These are phyloP conservation scores for Cinclus cinclus DNA, from an alignment of 2,113 vertebrate species.

Conservation along the genomic window DNA sequence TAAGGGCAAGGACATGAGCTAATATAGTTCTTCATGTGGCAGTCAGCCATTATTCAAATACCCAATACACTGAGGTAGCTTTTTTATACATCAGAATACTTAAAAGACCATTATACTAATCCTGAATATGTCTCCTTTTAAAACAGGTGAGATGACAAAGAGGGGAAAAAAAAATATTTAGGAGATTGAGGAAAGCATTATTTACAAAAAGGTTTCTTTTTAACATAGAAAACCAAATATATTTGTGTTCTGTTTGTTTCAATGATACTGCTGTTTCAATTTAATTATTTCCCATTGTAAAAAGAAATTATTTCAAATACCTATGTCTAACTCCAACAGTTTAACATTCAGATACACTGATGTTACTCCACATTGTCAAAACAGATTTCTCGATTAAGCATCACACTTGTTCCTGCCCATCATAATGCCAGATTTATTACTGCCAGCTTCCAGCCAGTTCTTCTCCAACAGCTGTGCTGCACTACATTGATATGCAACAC, in stretches of 20 bases:
- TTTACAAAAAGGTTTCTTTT: neutral
- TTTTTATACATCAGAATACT: neutral
- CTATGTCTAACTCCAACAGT: neutral
- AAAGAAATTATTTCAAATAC: neutral
- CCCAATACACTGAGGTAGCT: neutral
- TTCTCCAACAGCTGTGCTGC: constrained; percentile 62
- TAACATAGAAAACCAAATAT: neutral
- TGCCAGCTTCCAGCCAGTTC: constrained; percentile 52
- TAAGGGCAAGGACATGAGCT: neutral
- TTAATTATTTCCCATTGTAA: neutral
- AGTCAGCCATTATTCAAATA: neutral
- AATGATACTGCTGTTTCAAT: neutral
- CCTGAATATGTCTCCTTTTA: neutral
- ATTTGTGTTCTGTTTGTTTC: neutral
- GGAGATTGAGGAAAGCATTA: neutral
- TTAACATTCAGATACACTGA: neutral
- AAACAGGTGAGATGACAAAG: neutral
- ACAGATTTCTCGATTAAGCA: constrained; percentile 4
- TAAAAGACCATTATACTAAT: neutral
- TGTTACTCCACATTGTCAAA: neutral
- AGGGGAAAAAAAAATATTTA: neutral
- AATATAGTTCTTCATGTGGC: neutral
- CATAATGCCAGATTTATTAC: constrained; percentile 7
- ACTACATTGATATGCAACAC: constrained; percentile 61
- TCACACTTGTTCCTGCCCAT: neutral